phyloP scores from a whole-genome alignment of 2,113 vertebrate species.

The Sminthopsis crassicaudata region DNA sequence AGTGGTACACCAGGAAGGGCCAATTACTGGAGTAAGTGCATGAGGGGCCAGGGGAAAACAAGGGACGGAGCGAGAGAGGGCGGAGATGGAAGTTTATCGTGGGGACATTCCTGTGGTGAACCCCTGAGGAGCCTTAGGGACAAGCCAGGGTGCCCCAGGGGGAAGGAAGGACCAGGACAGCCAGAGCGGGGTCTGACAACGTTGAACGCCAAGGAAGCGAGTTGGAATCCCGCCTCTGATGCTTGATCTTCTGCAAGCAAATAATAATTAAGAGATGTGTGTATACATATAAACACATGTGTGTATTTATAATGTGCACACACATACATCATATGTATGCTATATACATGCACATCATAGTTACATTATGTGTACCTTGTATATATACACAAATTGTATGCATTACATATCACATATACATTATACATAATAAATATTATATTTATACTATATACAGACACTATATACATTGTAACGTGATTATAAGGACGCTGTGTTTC shows the following conservation, averaged over 20 bases:
- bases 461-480: constrained; percentile 5
- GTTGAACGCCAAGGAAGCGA: not conserved
- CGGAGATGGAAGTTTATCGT: not conserved
- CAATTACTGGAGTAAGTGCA: constrained; percentile 17
- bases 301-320: not conserved
- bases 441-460: no score
- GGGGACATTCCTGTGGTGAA: not conserved
- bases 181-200: not conserved
- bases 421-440: no score
- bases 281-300: no score
- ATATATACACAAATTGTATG: no score
- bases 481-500: constrained; percentile 75
- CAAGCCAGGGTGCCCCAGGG: not conserved
- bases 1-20: constrained; percentile 33
- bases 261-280: not conserved
- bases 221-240: not conserved
- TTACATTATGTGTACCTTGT: no score
- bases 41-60: not conserved
- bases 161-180: not conserved
- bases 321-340: no score
- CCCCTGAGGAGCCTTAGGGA: not conserved
- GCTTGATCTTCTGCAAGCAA: not conserved
- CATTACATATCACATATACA: no score
- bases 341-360: no score
- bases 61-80: not conserved